Conservation (phyloP, 2,888 invertebrate genomes). For the Campoplex capitator region DNA sequence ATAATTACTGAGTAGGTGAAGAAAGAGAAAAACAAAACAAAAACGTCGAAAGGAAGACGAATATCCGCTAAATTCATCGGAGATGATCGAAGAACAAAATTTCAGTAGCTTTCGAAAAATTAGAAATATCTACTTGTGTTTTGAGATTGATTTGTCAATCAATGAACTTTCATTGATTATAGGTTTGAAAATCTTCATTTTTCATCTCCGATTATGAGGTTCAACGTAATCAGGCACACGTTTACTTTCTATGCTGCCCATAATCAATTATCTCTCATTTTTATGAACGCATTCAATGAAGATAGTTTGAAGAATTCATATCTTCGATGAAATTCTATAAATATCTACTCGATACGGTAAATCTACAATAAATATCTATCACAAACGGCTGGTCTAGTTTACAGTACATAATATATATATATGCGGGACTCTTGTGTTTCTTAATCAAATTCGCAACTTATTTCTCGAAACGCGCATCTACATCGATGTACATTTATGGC, state of each 20-base stretch:
- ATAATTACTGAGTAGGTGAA: constrained; percentile 38
- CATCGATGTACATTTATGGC: constrained; percentile 63
- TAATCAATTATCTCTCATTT: constrained; percentile 37
- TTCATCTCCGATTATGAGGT: constrained; percentile 25
- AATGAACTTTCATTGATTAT: background rate
- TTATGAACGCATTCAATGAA: constrained; percentile 35
- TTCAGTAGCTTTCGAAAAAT: background rate
- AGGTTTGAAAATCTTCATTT: background rate
- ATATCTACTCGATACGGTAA: constrained; percentile 76
- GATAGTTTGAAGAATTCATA: constrained; percentile 47
- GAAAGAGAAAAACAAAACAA: constrained; percentile 30
- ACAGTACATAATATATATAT: constrained; percentile 51
- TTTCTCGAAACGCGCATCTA: constrained; percentile 61
- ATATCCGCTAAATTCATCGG: constrained; percentile 55
- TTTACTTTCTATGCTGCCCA: constrained; percentile 17
- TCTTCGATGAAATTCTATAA: constrained; percentile 70
- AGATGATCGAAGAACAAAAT: background rate
- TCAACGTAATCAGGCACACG: constrained; percentile 30
- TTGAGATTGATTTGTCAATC: background rate
- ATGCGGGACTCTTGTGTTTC: constrained; percentile 60
- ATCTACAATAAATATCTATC: constrained; percentile 84
- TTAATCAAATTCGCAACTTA: constrained; percentile 61
- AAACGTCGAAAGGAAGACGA: constrained; percentile 63
- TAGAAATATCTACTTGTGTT: background rate
- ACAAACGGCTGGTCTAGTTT: constrained; percentile 81